Evolutionary conservation across 2,888 invertebrate genomes (phyloP), one percentile per base, ranked within the genome.

Genomic region (Ophion ventricosus): DNA sequence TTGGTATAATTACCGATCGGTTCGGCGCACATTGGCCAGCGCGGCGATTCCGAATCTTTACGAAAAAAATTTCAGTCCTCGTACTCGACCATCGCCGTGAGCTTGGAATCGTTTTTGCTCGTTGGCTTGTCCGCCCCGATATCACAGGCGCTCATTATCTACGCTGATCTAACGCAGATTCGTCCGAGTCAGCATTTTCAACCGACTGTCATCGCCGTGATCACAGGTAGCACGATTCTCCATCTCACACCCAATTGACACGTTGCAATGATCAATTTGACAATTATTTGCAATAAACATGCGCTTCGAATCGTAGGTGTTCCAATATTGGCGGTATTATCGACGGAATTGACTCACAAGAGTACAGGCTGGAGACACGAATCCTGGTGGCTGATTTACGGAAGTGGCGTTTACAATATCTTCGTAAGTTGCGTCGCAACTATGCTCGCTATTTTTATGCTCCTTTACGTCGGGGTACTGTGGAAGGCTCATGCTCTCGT

Each of bases 71-170:
- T 94, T 75, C 92, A 96, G 96, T 94, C 94, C 88, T 95, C 94
- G 87, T 95, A 95, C 89, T 94, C 95, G 76, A 94, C 95, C 88
- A 94, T 96, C 86, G 95, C 95, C 88, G 95, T 95, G 87, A 94
- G 95, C 79, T 92, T 96, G 88, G 96, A 96, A 91, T 95, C 95
- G 66, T 94, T 96, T 93, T 93, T 96, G 90, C 94, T 96, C 91
- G 94, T 96, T 17, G 96, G 95, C 0, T 95, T 96, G 92, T 96
- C 96, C 8, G 96, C 96, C 26, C 95, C 96, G 85, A 95, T 96
- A 83, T 96, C 96, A 59, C 96, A 96, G 91, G 95, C 96, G 56
- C 93, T 97, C 74, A 94, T 96, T 84, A 94, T 96, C 86, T 96
- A 96, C 88, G 96, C 96, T 0, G 96, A 96, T 91, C 93, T 96